phyloP scores from a whole-genome alignment of 2,888 invertebrate species.

The Cantharis rustica region DNA sequence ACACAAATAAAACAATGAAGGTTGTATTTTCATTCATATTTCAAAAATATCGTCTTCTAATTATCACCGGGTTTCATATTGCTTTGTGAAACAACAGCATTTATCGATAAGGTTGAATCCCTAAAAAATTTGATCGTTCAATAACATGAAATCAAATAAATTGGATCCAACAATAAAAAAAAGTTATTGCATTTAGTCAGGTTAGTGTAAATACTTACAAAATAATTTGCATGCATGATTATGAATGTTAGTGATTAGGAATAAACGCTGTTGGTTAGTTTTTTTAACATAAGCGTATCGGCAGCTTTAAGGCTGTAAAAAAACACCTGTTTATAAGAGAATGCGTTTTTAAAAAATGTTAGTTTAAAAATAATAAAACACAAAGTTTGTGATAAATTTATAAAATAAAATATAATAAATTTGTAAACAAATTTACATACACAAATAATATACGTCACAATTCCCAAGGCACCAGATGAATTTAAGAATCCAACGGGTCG shows the following conservation, averaged over 20 bases:
- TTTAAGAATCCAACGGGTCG: conserved; percentile 25
- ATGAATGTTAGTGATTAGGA: conserved; percentile 12
- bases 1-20: neutral
- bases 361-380: neutral
- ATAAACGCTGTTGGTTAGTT: conserved; percentile 10
- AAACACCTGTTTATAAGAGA: neutral
- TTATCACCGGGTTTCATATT: neutral
- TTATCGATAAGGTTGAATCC: neutral
- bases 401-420: conserved; percentile 4
- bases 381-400: neutral
- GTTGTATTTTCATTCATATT: neutral
- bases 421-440: conserved; percentile 16
- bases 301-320: conserved; percentile 22
- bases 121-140: neutral
- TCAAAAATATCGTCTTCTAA: neutral
- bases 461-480: conserved; percentile 21
- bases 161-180: neutral
- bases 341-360: neutral
- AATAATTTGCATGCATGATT: neutral
- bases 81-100: neutral
- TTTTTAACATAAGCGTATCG: conserved; percentile 16
- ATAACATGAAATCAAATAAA: neutral
- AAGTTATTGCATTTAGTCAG: neutral
- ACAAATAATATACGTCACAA: conserved; percentile 13
- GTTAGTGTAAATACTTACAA: conserved; percentile 12